Evolutionary conservation across 2,113 vertebrate genomes (phyloP).

Genomic region (Orycteropus afer): DNA sequence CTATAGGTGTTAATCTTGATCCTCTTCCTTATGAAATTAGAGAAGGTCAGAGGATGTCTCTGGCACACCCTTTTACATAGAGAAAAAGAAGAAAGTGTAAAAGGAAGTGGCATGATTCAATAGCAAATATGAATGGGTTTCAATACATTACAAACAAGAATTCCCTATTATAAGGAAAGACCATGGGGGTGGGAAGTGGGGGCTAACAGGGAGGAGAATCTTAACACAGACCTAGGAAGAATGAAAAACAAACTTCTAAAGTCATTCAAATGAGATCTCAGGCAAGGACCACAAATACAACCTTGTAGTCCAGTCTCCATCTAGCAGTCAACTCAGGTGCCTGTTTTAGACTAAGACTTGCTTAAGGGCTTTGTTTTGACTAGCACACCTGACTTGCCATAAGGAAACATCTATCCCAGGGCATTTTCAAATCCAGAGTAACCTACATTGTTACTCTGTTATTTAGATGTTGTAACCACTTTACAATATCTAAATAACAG

Average conservation of each 20-base stretch:
- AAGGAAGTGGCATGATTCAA: background rate
- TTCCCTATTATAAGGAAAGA: background rate
- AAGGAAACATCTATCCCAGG: background rate
- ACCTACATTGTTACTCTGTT: too few species aligned
- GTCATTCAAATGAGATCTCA: background rate
- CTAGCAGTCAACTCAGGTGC: background rate
- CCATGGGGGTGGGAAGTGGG: background rate
- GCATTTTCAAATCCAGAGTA: background rate
- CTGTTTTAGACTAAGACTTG: background rate
- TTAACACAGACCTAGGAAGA: background rate
- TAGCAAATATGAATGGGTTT: background rate
- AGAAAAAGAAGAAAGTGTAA: background rate
- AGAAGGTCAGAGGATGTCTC: too few species aligned
- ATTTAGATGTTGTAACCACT: too few species aligned
- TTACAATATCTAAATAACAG: background rate
- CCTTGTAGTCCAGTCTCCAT: background rate
- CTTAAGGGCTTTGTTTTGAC: background rate
- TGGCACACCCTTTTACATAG: too few species aligned
- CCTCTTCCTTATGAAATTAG: too few species aligned
- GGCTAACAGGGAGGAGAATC: background rate
- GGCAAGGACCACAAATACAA: background rate
- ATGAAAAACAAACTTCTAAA: background rate
- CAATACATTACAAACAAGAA: background rate
- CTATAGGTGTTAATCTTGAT: too few species aligned
- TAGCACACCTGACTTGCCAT: background rate